Evolutionary conservation across 2,888 invertebrate genomes (phyloP).

Genomic region (Melitaea athalia): DNA sequence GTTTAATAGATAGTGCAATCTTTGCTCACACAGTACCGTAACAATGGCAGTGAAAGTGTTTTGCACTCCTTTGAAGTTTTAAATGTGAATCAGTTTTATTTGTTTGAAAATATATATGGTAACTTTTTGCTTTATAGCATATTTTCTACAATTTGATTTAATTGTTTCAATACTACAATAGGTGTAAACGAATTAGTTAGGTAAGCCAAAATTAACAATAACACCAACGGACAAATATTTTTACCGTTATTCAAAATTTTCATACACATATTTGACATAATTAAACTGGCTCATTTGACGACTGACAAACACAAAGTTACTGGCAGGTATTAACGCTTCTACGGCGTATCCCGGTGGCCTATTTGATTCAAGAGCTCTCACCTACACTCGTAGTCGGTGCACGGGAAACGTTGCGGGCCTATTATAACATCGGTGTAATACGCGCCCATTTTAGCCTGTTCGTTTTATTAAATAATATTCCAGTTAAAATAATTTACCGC

Average conservation of each 20-base stretch:
- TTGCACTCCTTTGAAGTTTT: background rate
- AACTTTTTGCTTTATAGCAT: background rate
- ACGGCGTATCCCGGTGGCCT: constrained; percentile 39
- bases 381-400: constrained; percentile 33
- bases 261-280: no score
- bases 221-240: no score
- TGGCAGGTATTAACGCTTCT: constrained; percentile 25
- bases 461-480: constrained; percentile 24
- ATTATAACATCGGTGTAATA: constrained; percentile 39
- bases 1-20: background rate
- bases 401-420: constrained; percentile 36
- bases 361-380: constrained; percentile 37
- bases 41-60: constrained; percentile 7
- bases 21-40: constrained; percentile 7
- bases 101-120: background rate
- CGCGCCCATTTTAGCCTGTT: constrained; percentile 26
- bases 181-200: no score
- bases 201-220: no score
- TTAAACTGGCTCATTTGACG: no score
- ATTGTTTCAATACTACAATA: background rate
- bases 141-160: no score
- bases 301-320: constrained; percentile 20
- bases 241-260: no score
- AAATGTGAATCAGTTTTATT: background rate
- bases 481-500: constrained; percentile 11